Base-by-base conservation (phyloP, 2,888 invertebrate genomes). In the Piscicola geometra region DNA sequence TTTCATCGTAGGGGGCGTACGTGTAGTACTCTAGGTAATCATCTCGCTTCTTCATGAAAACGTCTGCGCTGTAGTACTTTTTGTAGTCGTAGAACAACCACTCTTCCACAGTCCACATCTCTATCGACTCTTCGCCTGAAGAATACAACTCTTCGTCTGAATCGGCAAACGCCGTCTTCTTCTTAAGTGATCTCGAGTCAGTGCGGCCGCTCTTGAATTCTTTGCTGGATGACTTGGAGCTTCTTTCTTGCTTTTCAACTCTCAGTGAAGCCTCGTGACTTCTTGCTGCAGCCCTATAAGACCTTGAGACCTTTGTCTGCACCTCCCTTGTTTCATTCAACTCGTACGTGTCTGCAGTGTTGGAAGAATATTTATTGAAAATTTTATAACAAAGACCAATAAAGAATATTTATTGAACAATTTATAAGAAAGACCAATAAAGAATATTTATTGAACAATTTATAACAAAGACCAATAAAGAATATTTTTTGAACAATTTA, bases 71-170 rank as follows among this genome's bases (percentile, higher is more conserved):
- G 28, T 73, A 73, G 35, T 73, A 52, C 15, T 64, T 73, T 9
- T 32, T 35, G 35, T 25, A 64, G 41, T 73, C 73, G 52, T 73
- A 73, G 64, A 73, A 73, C 2, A 73, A 28, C 73, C 73, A 73
- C 33, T 73, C 73, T 64, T 73, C 73, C 2, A 73, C 64, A 1
- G 73, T 64, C 73, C 73, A 73, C 64, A 41, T 73, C 5, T 73
- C 73, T 21, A 73, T 21, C n/a, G 73, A 56, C 52, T 73, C 73
- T 64, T 73, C 73, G 25, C 73, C 73, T n/a, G 73, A 73, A n/a
- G 73, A 73, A 56, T 73, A 73, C 1, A 60, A 0, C 36, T 73
- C 73, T 36, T 73, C 73, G 21, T 73, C 73, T 21, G 64, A n/a
- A 28, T 73, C 60, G 21, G 30, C 73, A 2, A n/a, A 30, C 32